A percentile compares a stretch with the other conserved stretches of the same genome.
These are phyloP conservation scores for Venusia cambrica DNA, from an alignment of 2,888 invertebrate species.

Conservation along the genomic window DNA sequence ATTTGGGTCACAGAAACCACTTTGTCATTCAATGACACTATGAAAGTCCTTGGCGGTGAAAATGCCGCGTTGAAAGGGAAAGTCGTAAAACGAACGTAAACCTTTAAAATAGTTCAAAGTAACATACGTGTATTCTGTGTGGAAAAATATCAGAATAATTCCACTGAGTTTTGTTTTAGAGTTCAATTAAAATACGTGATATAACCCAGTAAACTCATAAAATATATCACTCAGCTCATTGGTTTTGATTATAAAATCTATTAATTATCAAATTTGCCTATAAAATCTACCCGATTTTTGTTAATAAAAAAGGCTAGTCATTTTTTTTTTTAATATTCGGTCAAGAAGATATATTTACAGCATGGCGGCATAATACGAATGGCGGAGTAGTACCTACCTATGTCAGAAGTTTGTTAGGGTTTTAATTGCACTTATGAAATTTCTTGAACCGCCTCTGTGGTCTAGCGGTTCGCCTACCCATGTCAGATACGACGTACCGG, in stretches of 20 bases:
- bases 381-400: too few relatives aligned
- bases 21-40: conserved; percentile 28
- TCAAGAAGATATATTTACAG: too few relatives aligned
- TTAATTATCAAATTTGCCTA: too few relatives aligned
- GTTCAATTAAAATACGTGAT: conserved; percentile 16
- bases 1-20: conserved; percentile 41
- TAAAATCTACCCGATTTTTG: conserved; percentile 34
- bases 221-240: conserved; percentile 26
- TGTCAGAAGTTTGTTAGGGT: too few relatives aligned
- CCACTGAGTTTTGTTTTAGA: conserved; percentile 15
- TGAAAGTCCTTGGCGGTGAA: conserved; percentile 19
- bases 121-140: conserved; percentile 12
- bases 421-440: too few relatives aligned
- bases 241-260: conserved; percentile 39
- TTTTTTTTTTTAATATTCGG: too few relatives aligned
- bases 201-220: conserved; percentile 22
- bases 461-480: too few relatives aligned
- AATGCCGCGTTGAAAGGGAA: conserved; percentile 14
- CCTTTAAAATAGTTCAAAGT: conserved; percentile 10
- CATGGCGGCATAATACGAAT: too few relatives aligned
- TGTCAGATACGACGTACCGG: too few relatives aligned
- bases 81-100: conserved; percentile 15
- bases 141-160: conserved; percentile 13
- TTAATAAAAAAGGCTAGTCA: too few relatives aligned
- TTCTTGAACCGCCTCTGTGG: too few relatives aligned